Conservation (phyloP, 1,140 invertebrate species). For the Harpegnathos saltator region DNA sequence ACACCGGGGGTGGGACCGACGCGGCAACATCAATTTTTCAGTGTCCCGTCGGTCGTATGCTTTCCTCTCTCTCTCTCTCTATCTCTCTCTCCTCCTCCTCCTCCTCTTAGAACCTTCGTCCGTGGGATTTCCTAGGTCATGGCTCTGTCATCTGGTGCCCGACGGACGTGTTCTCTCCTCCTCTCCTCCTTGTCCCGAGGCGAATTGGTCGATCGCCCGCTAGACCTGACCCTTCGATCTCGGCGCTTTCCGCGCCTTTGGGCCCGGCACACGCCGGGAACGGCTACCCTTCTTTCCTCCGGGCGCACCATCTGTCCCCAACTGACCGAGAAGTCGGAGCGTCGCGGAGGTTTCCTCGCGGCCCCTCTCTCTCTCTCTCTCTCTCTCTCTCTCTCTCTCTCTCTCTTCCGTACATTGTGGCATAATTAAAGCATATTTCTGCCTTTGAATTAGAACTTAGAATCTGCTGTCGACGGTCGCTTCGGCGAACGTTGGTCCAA, state of each 20-base stretch:
- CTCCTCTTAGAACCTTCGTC: slow-evolving; percentile 42
- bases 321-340: slow-evolving; percentile 53
- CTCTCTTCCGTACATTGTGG: neutral
- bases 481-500: too few relatives aligned
- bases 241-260: slow-evolving; percentile 39
- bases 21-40: slow-evolving; percentile 74
- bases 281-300: slow-evolving; percentile 49
- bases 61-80: slow-evolving; percentile 30
- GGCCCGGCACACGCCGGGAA: slow-evolving; percentile 67
- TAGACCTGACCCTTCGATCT: slow-evolving; percentile 51
- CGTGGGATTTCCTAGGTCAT: slow-evolving; percentile 79
- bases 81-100: slow-evolving; percentile 21
- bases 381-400: too few relatives aligned
- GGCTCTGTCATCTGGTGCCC: slow-evolving; percentile 77
- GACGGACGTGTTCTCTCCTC: slow-evolving; percentile 46
- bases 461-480: too few relatives aligned
- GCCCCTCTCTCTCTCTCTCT: too few relatives aligned
- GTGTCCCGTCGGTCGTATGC: slow-evolving; percentile 69
- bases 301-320: slow-evolving; percentile 66
- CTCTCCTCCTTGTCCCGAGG: slow-evolving; percentile 18
- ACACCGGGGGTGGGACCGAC: slow-evolving; percentile 64
- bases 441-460: too few relatives aligned
- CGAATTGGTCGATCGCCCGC: slow-evolving; percentile 29
- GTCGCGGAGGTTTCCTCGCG: slow-evolving; percentile 38
- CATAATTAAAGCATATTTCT: too few relatives aligned